Evolutionary conservation across 2,797 vertebrate species (phyloP).

Genomic region (Enteromius mattozi): DNA sequence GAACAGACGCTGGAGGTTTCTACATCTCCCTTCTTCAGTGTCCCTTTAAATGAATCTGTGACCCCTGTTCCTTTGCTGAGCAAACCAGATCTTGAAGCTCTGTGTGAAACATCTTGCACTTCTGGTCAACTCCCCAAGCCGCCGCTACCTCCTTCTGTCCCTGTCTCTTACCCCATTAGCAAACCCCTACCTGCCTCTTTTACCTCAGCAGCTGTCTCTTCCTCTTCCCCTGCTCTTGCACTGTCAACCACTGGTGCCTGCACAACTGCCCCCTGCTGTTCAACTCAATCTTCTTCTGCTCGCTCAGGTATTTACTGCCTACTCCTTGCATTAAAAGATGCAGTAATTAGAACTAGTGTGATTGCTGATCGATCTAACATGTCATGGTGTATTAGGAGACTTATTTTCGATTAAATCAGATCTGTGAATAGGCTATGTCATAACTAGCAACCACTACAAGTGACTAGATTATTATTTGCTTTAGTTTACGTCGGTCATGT

Average conservation of each 20-base stretch:
- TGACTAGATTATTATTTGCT: neutral
- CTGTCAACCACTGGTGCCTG: slow-evolving; percentile 26
- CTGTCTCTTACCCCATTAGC: slow-evolving; percentile 6
- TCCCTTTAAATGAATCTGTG: slow-evolving; percentile 40
- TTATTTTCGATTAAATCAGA: neutral
- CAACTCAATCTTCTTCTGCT: slow-evolving; percentile 53
- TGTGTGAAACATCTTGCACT: slow-evolving; percentile 72
- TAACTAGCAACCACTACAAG: neutral
- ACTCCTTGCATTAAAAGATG: neutral
- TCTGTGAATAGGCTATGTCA: neutral
- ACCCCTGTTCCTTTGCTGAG: slow-evolving; percentile 72
- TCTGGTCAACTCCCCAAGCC: slow-evolving; percentile 21
- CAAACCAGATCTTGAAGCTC: slow-evolving; percentile 80
- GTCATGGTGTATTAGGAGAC: neutral
- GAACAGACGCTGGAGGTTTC: slow-evolving; percentile 12
- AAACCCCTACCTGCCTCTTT: slow-evolving; percentile 55
- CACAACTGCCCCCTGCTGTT: slow-evolving; percentile 42
- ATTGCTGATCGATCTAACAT: neutral
- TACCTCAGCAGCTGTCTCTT: slow-evolving; percentile 16
- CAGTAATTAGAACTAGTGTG: neutral
- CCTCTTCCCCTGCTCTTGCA: slow-evolving; percentile 32
- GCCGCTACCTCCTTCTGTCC: slow-evolving; percentile 56
- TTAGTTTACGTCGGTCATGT: neutral
- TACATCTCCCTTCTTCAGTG: slow-evolving; percentile 40
- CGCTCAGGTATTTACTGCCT: slow-evolving; percentile 66